Evolutionary conservation across 92 coral and sea anemone species (phyloP).

Genomic region (Epizoanthus fatuus): DNA sequence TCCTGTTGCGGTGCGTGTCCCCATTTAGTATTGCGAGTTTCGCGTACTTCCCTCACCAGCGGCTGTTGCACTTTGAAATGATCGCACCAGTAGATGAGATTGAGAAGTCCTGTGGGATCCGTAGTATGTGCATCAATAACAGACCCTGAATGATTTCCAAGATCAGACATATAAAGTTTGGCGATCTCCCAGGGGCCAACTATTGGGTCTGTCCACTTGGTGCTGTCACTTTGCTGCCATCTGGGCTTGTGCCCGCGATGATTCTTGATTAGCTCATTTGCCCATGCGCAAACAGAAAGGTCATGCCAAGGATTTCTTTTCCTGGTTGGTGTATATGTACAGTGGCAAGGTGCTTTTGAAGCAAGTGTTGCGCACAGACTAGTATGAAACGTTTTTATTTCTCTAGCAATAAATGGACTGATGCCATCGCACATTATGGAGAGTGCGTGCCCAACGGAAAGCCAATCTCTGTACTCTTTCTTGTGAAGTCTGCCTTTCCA

Average conservation of each 20-base stretch:
- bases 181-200: constrained; percentile 90
- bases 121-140: constrained; percentile 68
- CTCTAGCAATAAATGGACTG: constrained; percentile 64
- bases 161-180: constrained; percentile 83
- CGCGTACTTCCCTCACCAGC: constrained; percentile 69
- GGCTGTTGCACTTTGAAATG: constrained; percentile 66
- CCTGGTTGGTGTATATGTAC: constrained; percentile 54
- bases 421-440: constrained; percentile 66
- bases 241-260: constrained; percentile 65
- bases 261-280: constrained; percentile 59
- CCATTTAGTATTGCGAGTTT: constrained; percentile 81
- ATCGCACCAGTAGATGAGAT: constrained; percentile 75
- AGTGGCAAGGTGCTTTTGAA: constrained; percentile 54
- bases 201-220: constrained; percentile 79
- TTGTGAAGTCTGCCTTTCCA: constrained; percentile 59
- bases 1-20: constrained; percentile 79
- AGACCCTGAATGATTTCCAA: constrained; percentile 54
- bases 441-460: constrained; percentile 84
- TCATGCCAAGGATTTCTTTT: constrained; percentile 64
- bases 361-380: constrained; percentile 46
- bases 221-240: constrained; percentile 84
- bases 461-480: constrained; percentile 85
- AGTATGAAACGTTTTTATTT: constrained; percentile 56
- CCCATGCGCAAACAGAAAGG: constrained; percentile 76
- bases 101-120: constrained; percentile 82